Evolutionary conservation across 64 coral and sea anemone genomes (phyloP).

Genomic region (Pocillopora verrucosa): DNA sequence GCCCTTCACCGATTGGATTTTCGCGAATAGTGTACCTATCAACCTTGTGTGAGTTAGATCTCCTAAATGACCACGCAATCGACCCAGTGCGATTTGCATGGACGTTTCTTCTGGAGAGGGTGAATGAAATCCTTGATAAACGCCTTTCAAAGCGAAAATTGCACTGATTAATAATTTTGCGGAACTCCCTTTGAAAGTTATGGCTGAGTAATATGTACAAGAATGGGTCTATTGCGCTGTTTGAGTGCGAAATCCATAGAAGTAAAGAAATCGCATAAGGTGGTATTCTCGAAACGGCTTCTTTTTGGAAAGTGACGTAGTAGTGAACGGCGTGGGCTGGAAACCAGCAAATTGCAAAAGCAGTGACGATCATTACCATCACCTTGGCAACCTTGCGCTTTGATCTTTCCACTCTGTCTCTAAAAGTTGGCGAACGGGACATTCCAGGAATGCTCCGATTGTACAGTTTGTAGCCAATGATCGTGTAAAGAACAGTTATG

Average conservation of each 20-base stretch:
- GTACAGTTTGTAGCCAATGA: conserved; percentile 53
- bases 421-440: not conserved
- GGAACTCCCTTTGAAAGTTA: conserved; percentile 58
- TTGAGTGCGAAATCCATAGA: conserved; percentile 47
- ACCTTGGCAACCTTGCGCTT: conserved; percentile 59
- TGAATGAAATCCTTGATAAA: not conserved
- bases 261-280: not conserved
- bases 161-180: conserved; percentile 14
- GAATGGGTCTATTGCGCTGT: conserved; percentile 55
- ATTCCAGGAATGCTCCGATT: conserved; percentile 64
- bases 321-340: conserved; percentile 73
- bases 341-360: conserved; percentile 79
- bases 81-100: not conserved
- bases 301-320: not conserved
- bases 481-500: conserved; percentile 40
- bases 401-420: conserved; percentile 6
- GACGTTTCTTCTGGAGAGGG: conserved; percentile 1
- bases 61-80: not conserved
- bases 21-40: not conserved
- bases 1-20: not conserved
- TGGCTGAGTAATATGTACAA: conserved; percentile 57
- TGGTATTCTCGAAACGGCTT: not conserved
- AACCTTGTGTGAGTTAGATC: not conserved
- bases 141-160: not conserved
- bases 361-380: conserved; percentile 51